Evolutionary conservation across 2,113 vertebrate genomes (phyloP), one percentile per base, ranked within the genome.

Genomic region (Melanotaenia duboulayi): DNA sequence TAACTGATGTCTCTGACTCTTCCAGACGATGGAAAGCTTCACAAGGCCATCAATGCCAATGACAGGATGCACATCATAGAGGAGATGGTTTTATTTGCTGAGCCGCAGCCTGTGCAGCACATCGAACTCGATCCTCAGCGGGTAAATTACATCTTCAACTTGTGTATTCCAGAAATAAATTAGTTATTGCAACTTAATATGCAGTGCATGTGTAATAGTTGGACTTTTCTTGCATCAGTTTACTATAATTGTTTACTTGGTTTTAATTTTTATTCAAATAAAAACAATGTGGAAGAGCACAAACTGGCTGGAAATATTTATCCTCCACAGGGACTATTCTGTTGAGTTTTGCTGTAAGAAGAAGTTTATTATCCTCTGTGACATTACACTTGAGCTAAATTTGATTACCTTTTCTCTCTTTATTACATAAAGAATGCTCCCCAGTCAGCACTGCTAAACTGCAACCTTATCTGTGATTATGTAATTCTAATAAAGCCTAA

Each of bases 11-110:
- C 0, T 22, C n/a, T 73, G 37, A 74, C 40, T 67, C 2, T 78
- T 48, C 11, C 91, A 98, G 97, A 96, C 0, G 96, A 97, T 0
- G 97, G 97, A 11, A 89, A 92, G 64, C 85, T 98, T 54, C 97
- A 98, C 87, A 98, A 98, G 79, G 96, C 95, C 0, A 95, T 98
- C 82, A 86, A 78, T 0, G 83, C 93, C 37, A 94, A 93, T 20
- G 61, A 78, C 0, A 75, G 88, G 0, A 91, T 95, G 80, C 95
- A 96, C 85, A 92, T 98, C 85, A 94, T 97, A 0, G 97, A 98
- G 88, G 96, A 97, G 88, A 93, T 98, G 42, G 87, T 86, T 74
- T 82, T 98, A 80, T 98, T 98, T 82, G 62, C 92, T 0, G 67
- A 86, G 0, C 90, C 93, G 1, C 95, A 97, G 85, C 96, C 96